Evolutionary conservation across 2,113 vertebrate species (phyloP).

Genomic region (Cromileptes altivelis): DNA sequence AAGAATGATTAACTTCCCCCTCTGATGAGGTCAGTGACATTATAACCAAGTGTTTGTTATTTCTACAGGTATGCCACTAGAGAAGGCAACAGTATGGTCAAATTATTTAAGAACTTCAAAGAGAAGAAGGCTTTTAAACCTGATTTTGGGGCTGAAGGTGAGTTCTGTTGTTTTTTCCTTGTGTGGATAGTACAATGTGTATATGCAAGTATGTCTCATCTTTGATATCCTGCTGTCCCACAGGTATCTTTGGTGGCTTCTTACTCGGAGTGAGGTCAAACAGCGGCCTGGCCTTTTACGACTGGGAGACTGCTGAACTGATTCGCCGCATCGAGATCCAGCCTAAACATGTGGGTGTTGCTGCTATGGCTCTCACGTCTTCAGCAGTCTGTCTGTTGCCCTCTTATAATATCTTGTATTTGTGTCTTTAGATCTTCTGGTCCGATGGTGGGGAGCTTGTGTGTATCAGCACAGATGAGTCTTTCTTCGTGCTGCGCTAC

Average conservation of each 20-base stretch:
- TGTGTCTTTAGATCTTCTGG: constrained; percentile 91
- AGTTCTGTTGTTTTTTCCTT: neutral
- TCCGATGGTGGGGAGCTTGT: constrained; percentile 95
- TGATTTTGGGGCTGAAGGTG: constrained; percentile 89
- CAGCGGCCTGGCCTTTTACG: constrained; percentile 93
- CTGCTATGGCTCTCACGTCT: neutral
- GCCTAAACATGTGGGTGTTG: constrained; percentile 90
- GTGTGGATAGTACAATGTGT: neutral
- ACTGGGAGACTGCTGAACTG: constrained; percentile 93
- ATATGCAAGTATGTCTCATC: neutral
- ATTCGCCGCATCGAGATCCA: constrained; percentile 96
- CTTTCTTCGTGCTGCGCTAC: constrained; percentile 95
- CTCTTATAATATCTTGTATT: neutral
- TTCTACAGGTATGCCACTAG: constrained; percentile 89
- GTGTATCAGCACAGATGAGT: constrained; percentile 95
- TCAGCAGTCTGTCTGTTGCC: neutral
- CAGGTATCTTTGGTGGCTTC: constrained; percentile 95
- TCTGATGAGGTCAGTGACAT: neutral
- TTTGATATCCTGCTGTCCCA: neutral
- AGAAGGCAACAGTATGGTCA: constrained; percentile 92
- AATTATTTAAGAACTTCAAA: constrained; percentile 97
- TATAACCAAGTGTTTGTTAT: neutral
- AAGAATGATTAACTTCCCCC: too few species aligned
- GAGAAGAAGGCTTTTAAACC: constrained; percentile 96
- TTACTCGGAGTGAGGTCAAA: constrained; percentile 92